phyloP scores from a whole-genome alignment of 2,797 vertebrate genomes.

The Hozukius guyotensis region DNA sequence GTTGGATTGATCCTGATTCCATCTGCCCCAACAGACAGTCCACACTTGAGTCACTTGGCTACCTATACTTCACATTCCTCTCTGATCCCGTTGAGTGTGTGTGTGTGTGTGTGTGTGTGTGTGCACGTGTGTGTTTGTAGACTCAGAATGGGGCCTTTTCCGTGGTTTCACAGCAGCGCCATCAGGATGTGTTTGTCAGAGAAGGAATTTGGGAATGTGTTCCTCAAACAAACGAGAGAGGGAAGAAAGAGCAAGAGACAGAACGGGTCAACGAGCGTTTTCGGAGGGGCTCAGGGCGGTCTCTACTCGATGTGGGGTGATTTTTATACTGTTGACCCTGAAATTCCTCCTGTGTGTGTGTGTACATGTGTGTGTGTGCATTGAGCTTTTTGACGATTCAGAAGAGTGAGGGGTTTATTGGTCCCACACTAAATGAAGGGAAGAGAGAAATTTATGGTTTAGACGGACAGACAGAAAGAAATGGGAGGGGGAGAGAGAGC shows the following conservation, averaged over 20 bases:
- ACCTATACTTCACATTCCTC: slow-evolving; percentile 75
- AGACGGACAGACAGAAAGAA: slow-evolving; percentile 2
- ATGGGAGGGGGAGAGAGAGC: neutral
- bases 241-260: slow-evolving; percentile 42
- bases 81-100: slow-evolving; percentile 50
- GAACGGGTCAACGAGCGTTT: slow-evolving; percentile 64
- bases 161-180: slow-evolving; percentile 72
- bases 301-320: slow-evolving; percentile 29
- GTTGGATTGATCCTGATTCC: slow-evolving; percentile 52
- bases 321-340: slow-evolving; percentile 60
- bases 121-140: slow-evolving; percentile 41
- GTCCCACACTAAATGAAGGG: slow-evolving; percentile 33
- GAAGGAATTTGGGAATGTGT: slow-evolving; percentile 78
- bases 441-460: slow-evolving; percentile 38
- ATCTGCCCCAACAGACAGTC: slow-evolving; percentile 52
- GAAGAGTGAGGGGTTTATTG: slow-evolving; percentile 49
- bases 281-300: slow-evolving; percentile 34
- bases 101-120: neutral
- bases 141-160: slow-evolving; percentile 69
- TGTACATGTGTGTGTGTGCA: slow-evolving; percentile 5
- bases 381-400: slow-evolving; percentile 20
- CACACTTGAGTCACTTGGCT: slow-evolving; percentile 65
- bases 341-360: slow-evolving; percentile 57
- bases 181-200: slow-evolving; percentile 79
- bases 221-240: slow-evolving; percentile 78